Base-by-base conservation (phyloP, 53 echinoderm and acorn worm species). In the Crossaster papposus region DNA sequence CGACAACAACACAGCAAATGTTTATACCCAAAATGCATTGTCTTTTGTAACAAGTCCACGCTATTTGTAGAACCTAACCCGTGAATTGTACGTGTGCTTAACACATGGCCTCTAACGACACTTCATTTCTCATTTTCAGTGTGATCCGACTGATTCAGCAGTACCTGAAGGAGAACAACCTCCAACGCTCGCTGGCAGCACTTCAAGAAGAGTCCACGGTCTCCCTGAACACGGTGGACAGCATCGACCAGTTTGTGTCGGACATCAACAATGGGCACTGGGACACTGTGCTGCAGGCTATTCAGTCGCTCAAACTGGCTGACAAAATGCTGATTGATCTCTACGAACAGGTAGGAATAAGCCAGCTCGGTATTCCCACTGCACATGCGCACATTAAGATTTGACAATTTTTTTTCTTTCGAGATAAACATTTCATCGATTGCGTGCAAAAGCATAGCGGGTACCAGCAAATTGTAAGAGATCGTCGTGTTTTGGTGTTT, bases 221-320 rank as follows among this genome's bases (percentile, higher is more conserved):
- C 6, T 97, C 98, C 33, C 91, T 97, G 77, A 97, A 97, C 80
- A 97, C 98, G 34, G 98, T 97, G 81, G 98, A 97, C 91, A 97
- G 98, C 78, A 97, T 96, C 72, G 98, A 97, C 89, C 94, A 95
- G 90, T 97, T 97, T 89, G 94, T 97, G 34, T 94, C 98, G 5
- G 98, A 97, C 79, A 97, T 97, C 70, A 97, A 97, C 93, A 97
- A 93, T 89, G 98, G 98, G 65, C 98, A 97, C 80, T 97, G 98
- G 98, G 98, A 97, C 90, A 97, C 98, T 11, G 98, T 97, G 20
- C 85, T 97, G 63, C 98, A 97, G 81, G 95, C 96, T 36, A 97
- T 97, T 30, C 98, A 97, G 83, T 97, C 98, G 10, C 98, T 97
- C 82, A 97, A 97, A 79, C 87, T 96, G 18, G 95, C 98, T 14